These are phyloP conservation scores for Hydrophis major DNA, from an alignment of 2,797 vertebrate species.

Conservation along the genomic window DNA sequence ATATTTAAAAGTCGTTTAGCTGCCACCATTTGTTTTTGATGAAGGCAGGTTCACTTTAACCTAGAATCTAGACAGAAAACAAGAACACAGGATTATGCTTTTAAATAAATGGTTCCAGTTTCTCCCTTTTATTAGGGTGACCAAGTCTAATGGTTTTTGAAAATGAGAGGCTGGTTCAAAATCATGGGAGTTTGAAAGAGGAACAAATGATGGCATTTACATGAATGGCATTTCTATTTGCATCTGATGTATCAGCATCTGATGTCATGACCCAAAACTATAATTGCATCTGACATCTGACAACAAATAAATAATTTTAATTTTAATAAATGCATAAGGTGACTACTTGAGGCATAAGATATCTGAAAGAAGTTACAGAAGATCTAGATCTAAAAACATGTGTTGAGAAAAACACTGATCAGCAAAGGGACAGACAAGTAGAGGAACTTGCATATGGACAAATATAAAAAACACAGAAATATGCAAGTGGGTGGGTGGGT, in stretches of 20 bases:
- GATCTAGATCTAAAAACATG: background rate
- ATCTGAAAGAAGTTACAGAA: background rate
- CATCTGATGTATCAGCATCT: background rate
- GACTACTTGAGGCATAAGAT: background rate
- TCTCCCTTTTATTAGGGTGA: background rate
- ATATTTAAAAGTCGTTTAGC: background rate
- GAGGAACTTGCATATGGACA: background rate
- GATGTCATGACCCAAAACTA: background rate
- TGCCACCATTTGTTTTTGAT: background rate
- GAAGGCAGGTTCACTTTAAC: background rate
- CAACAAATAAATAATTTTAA: background rate
- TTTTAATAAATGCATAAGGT: background rate
- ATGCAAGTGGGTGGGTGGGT: background rate
- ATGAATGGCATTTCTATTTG: background rate
- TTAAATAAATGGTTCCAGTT: background rate
- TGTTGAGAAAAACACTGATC: background rate
- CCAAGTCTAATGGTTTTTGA: background rate
- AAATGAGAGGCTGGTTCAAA: background rate
- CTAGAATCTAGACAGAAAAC: background rate
- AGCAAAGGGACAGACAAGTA: background rate
- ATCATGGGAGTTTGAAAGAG: background rate
- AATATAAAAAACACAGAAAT: background rate
- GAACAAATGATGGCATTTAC: background rate
- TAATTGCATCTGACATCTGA: background rate
- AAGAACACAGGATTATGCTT: background rate